Evolutionary conservation across 2,888 invertebrate species (phyloP), one percentile per base, ranked within the genome.

Genomic region (Eulithis testata): DNA sequence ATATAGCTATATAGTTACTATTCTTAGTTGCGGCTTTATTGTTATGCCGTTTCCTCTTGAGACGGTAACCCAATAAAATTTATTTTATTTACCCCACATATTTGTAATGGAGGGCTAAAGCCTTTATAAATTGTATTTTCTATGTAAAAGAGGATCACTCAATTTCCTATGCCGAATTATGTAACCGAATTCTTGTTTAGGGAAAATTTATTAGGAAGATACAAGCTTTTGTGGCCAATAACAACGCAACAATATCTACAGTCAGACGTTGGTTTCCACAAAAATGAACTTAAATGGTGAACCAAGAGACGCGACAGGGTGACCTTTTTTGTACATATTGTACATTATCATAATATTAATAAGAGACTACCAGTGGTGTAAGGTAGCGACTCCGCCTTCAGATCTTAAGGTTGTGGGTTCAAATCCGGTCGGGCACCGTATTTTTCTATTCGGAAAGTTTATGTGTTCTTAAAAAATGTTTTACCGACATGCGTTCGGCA

Each of bases 101-200:
- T 68, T 66, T 66, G 66, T 74, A 73, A 68, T 69, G 75, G 73
- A 69, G 64, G 64, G 69, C 69, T 76, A 69, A 78, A 73, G 76
- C 73, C 74, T 72, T 73, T 70, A 72, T 74, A 78, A 80, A 82
- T 82, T 76, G 73, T 73, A 75, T 81, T 79, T 75, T 63, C 71
- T 53, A 63, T 59, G 59, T 72, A 59, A 68, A 57, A 51, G 65
- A 68, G 60, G 54, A 63, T 70, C 66, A 66, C 65, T 72, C 65
- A 65, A 68, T 69, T 64, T 55, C 52, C 63, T 63, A 63, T 66
- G 65, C 61, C 59, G 65, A 68, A 66, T 63, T 49, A 14, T 50
- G 43, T 54, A 50, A 52, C 54, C 51, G 54, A 60, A 54, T 49
- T 57, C 31, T 50, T 60, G 52, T 56, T 56, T 63, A 51, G 3